Evolutionary conservation across 2,113 vertebrate species (phyloP).

Genomic region (Alligator mississippiensis): DNA sequence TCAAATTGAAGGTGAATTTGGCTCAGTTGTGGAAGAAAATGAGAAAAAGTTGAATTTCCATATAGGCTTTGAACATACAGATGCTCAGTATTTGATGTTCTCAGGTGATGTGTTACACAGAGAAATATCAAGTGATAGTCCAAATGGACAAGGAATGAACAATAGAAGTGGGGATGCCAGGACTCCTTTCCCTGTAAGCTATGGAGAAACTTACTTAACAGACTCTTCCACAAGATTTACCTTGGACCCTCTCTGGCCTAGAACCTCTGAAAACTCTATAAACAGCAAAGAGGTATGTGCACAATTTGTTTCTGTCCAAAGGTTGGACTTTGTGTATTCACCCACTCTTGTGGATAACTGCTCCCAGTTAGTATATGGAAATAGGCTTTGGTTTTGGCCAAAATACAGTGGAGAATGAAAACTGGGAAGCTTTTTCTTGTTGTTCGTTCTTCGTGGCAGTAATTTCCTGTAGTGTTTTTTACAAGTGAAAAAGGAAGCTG

Average conservation of each 20-base stretch:
- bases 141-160: neutral
- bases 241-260: neutral
- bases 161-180: neutral
- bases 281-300: constrained; percentile 35
- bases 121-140: neutral
- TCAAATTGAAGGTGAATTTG: neutral
- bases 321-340: neutral
- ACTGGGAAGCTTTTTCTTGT: too few species aligned
- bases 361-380: neutral
- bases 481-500: neutral
- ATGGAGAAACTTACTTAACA: neutral
- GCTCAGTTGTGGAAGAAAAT: neutral
- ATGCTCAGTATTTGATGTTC: neutral
- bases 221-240: neutral
- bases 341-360: neutral
- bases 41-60: neutral
- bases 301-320: neutral
- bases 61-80: neutral
- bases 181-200: neutral
- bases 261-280: neutral
- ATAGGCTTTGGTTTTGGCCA: neutral
- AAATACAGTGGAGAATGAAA: neutral
- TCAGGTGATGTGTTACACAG: neutral
- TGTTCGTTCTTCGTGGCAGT: neutral
- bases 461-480: neutral